A percentile compares a stretch with the other conserved stretches of the same genome.
phyloP scores from a whole-genome alignment of 2,797 vertebrate genomes.

The Myripristis murdjan region DNA sequence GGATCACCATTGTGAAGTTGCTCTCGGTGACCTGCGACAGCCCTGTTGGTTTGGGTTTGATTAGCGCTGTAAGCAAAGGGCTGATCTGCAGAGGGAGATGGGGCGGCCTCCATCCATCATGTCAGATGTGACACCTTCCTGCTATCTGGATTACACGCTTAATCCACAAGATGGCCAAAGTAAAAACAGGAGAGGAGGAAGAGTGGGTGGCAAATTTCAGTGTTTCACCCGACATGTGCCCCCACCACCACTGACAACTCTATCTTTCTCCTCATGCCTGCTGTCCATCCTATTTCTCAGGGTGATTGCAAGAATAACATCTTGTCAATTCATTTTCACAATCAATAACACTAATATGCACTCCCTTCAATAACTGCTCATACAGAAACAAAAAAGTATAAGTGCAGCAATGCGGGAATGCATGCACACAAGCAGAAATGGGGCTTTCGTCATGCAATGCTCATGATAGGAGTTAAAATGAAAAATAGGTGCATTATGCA shows the following conservation, averaged over 20 bases:
- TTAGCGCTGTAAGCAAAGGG: constrained; percentile 18
- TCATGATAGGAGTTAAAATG: constrained; percentile 66
- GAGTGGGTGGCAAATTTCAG: constrained; percentile 16
- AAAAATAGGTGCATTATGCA: constrained; percentile 63
- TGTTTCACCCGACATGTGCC: constrained; percentile 7
- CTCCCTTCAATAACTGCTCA: neutral
- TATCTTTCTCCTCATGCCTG: constrained; percentile 8
- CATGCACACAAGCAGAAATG: neutral
- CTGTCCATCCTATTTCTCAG: constrained; percentile 11
- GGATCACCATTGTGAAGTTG: neutral
- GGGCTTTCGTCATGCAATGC: constrained; percentile 58
- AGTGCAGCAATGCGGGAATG: constrained; percentile 39
- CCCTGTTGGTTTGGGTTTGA: constrained; percentile 17
- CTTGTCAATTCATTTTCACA: constrained; percentile 26
- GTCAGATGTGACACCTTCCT: constrained; percentile 62
- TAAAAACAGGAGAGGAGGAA: constrained; percentile 22
- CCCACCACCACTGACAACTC: constrained; percentile 1
- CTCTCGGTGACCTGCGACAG: neutral
- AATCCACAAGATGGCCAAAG: constrained; percentile 34
- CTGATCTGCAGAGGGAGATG: constrained; percentile 15
- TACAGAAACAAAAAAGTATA: constrained; percentile 17
- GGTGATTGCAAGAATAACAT: constrained; percentile 21
- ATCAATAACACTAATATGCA: constrained; percentile 35
- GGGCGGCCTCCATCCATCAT: constrained; percentile 62
- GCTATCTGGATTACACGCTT: constrained; percentile 52